These are phyloP conservation scores for Diceros bicornis DNA, from an alignment of 2,797 vertebrate genomes.

Conservation along the genomic window DNA sequence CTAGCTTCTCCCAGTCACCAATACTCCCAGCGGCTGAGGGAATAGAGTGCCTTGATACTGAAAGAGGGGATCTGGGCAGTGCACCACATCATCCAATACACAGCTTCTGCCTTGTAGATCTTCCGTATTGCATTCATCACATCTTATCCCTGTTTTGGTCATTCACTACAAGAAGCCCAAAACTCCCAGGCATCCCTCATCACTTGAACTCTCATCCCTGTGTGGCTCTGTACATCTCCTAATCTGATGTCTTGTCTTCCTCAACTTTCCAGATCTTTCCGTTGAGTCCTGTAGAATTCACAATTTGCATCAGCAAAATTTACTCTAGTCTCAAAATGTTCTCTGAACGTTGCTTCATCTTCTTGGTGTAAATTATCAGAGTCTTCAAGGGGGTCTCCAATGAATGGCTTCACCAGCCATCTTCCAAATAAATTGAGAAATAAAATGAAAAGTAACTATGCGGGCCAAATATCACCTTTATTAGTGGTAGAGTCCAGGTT, in stretches of 20 bases:
- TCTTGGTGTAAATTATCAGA: conserved; percentile 35
- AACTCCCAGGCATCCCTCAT: neutral
- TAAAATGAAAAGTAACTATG: neutral
- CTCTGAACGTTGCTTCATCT: neutral
- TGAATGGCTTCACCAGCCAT: neutral
- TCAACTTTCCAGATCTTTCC: neutral
- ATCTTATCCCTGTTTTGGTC: neutral
- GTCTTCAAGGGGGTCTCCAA: neutral
- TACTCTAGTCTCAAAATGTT: neutral
- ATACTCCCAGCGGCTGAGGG: too few relatives aligned
- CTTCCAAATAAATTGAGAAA: conserved; percentile 30
- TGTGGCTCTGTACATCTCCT: neutral
- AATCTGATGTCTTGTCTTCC: neutral
- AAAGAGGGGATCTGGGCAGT: neutral
- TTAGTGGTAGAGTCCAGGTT: neutral
- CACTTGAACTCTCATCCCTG: neutral
- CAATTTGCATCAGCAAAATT: neutral
- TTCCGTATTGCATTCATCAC: neutral
- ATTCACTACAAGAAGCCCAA: neutral
- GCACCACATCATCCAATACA: neutral
- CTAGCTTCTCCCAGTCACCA: neutral
- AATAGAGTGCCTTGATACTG: neutral
- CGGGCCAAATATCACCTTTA: neutral
- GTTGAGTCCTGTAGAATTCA: neutral
- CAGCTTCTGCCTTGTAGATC: neutral